Evolutionary conservation across 2,113 vertebrate genomes (phyloP).

Genomic region (Melanotaenia duboulayi): DNA sequence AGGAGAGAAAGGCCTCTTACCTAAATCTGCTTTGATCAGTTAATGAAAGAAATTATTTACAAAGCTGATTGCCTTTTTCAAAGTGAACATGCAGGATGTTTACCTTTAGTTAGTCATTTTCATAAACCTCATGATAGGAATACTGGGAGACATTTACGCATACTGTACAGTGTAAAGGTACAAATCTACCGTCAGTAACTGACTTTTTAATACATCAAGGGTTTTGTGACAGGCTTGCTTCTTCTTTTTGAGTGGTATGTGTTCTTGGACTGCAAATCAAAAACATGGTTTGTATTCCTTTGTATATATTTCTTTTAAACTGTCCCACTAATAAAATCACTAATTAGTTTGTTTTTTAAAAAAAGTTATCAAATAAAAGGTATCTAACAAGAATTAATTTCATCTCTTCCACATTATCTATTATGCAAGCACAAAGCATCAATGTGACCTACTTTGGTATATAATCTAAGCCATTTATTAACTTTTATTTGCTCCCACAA

Average conservation of each 20-base stretch:
- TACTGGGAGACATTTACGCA: neutral
- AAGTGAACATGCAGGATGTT: conserved; percentile 57
- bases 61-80: conserved; percentile 77
- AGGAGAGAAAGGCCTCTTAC: conserved; percentile 74
- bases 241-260: neutral
- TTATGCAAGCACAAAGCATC: neutral
- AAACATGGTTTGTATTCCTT: neutral
- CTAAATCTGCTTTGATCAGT: conserved; percentile 77
- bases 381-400: neutral
- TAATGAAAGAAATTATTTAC: conserved; percentile 74
- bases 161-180: neutral
- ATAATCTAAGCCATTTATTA: conserved; percentile 13
- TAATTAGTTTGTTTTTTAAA: neutral
- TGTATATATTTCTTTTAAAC: conserved; percentile 3
- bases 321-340: neutral
- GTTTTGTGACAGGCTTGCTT: neutral
- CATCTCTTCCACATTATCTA: neutral
- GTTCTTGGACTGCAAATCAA: conserved; percentile 9
- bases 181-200: neutral
- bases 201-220: conserved; percentile 6
- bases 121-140: conserved; percentile 25
- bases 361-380: neutral
- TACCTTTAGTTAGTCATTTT: conserved; percentile 47
- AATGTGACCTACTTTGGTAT: neutral
- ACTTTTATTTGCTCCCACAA: conserved; percentile 19